These are phyloP conservation scores for Tachina fera DNA, from an alignment of 2,888 invertebrate genomes.

Conservation along the genomic window DNA sequence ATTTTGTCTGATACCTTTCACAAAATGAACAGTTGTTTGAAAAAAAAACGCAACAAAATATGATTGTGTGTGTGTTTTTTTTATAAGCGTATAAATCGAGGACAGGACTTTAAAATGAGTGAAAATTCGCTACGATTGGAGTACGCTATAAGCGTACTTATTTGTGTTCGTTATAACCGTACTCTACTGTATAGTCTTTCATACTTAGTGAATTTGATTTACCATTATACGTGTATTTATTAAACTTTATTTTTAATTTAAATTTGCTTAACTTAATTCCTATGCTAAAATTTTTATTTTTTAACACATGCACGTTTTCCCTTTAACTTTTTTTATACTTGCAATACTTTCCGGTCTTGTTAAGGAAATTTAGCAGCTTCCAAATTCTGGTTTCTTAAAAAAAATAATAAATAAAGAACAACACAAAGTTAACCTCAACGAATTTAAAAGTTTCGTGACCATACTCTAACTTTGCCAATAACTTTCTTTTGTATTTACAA, in stretches of 20 bases:
- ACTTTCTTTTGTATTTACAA: conserved; percentile 62
- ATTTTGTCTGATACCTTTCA: too few species aligned
- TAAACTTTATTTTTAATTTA: background rate
- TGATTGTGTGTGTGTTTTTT: too few species aligned
- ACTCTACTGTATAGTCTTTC: too few species aligned
- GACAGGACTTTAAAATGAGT: too few species aligned
- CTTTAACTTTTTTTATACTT: conserved; percentile 12
- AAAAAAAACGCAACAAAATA: too few species aligned
- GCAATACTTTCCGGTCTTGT: conserved; percentile 31
- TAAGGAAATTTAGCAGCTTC: conserved; percentile 46
- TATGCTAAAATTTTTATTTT: background rate
- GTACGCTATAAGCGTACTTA: too few species aligned
- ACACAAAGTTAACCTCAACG: conserved; percentile 38
- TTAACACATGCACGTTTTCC: background rate
- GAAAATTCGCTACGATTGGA: too few species aligned
- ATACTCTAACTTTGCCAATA: conserved; percentile 70
- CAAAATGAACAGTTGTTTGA: too few species aligned
- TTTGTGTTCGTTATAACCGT: too few species aligned
- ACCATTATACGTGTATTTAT: background rate
- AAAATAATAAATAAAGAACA: background rate
- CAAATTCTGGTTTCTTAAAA: conserved; percentile 24
- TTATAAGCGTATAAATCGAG: too few species aligned
- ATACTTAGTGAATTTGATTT: too few species aligned
- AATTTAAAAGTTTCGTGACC: conserved; percentile 68
- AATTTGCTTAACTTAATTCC: background rate